Percentiles rank a stretch among this genome's conserved stretches.
These are phyloP conservation scores for Rapana venosa DNA, from an alignment of 2,888 invertebrate genomes.

Conservation along the genomic window DNA sequence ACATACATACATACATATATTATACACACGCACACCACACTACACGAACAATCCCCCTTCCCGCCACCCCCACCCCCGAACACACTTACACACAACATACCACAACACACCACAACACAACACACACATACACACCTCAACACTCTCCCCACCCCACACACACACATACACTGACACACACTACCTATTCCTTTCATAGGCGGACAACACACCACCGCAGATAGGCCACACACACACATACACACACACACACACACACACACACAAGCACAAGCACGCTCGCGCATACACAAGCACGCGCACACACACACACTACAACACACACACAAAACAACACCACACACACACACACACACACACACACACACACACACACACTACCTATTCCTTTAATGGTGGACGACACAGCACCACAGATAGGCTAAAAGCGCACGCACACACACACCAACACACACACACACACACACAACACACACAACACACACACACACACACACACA, in stretches of 20 bases:
- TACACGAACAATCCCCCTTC: background rate
- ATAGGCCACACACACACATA: background rate
- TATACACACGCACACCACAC: background rate
- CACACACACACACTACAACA: background rate
- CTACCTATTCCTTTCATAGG: background rate
- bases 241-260: background rate
- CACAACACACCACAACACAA: too few relatives aligned
- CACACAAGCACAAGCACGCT: background rate
- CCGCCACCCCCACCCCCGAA: background rate
- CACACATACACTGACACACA: background rate
- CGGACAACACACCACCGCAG: too few relatives aligned
- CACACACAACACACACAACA: slow-evolving; percentile 1
- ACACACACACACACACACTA: background rate
- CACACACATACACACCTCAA: background rate
- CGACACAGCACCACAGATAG: too few relatives aligned
- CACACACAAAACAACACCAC: background rate
- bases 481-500: background rate
- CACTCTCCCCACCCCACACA: background rate
- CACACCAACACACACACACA: background rate
- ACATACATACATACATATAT: background rate
- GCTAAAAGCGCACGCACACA: background rate
- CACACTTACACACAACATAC: background rate
- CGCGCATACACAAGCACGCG: background rate
- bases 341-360: background rate
- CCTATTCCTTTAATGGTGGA: background rate